A percentile compares a stretch with the other conserved stretches of the same genome.
phyloP scores from a whole-genome alignment of 2,888 invertebrate genomes.

The Caenorhabditis zanzibari region DNA sequence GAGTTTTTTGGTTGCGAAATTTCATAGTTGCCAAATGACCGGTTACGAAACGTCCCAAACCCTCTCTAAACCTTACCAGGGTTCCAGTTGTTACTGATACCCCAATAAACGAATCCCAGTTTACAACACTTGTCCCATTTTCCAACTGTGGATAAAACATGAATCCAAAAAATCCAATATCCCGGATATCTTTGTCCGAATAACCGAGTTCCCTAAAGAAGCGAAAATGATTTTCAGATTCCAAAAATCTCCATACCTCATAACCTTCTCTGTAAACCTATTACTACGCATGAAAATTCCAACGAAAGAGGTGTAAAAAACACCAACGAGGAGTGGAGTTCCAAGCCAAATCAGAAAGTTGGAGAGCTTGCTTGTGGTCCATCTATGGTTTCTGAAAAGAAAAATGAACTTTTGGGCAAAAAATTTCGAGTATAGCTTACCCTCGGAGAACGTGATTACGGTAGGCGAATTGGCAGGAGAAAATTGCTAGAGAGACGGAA shows the following conservation, averaged over 20 bases:
- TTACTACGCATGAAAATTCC: neutral
- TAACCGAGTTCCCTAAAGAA: neutral
- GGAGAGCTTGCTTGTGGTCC: neutral
- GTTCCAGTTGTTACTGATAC: neutral
- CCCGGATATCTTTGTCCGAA: neutral
- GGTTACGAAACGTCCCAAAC: too few relatives aligned
- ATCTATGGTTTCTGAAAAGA: neutral
- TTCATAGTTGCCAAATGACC: too few relatives aligned
- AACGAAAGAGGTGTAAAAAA: neutral
- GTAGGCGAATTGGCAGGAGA: neutral
- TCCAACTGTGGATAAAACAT: neutral
- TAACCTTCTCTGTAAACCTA: neutral
- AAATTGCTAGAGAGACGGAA: neutral
- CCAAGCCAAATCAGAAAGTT: neutral
- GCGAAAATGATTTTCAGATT: too few relatives aligned
- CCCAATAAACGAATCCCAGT: conserved; percentile 7
- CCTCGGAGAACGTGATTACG: neutral
- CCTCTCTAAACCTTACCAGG: neutral
- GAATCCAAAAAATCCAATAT: neutral
- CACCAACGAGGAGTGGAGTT: neutral
- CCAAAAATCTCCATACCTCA: neutral
- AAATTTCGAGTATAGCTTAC: neutral
- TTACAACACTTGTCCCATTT: neutral
- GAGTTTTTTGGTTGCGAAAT: too few relatives aligned
- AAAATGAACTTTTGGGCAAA: neutral